These are phyloP conservation scores for Bimastos eiseni DNA, from an alignment of 2,888 invertebrate genomes.

Conservation along the genomic window DNA sequence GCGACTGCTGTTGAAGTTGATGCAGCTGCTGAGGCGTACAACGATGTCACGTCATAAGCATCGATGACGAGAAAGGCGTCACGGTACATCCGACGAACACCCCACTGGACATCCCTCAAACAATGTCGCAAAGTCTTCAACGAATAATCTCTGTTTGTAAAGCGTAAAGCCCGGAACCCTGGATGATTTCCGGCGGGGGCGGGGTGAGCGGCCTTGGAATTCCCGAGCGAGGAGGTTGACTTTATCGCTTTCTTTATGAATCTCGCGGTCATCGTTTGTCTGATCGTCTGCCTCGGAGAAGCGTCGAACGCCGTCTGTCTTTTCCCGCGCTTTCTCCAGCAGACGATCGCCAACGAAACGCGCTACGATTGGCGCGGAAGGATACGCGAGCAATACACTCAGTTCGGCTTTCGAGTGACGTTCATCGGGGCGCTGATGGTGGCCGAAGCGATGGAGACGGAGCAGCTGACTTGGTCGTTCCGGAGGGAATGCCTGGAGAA, in stretches of 20 bases:
- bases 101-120: not conserved
- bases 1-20: too few relatives aligned
- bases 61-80: not conserved
- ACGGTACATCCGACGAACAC: not conserved
- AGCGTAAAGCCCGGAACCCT: not conserved
- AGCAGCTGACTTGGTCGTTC: not conserved
- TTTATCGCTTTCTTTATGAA: not conserved
- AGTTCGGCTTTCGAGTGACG: not conserved
- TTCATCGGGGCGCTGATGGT: not conserved
- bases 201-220: not conserved
- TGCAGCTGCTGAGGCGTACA: not conserved
- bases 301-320: conserved; percentile 23
- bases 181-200: not conserved
- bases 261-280: not conserved
- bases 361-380: not conserved
- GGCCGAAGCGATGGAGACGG: not conserved
- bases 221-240: not conserved
- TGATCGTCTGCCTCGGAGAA: not conserved
- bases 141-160: not conserved
- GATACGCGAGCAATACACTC: conserved; percentile 16
- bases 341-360: conserved; percentile 22
- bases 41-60: not conserved
- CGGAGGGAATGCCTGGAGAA: not conserved
- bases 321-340: conserved; percentile 25
- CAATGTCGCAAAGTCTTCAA: not conserved